These are phyloP conservation scores for Rhingia rostrata DNA, from an alignment of 2,888 invertebrate species.

Conservation along the genomic window DNA sequence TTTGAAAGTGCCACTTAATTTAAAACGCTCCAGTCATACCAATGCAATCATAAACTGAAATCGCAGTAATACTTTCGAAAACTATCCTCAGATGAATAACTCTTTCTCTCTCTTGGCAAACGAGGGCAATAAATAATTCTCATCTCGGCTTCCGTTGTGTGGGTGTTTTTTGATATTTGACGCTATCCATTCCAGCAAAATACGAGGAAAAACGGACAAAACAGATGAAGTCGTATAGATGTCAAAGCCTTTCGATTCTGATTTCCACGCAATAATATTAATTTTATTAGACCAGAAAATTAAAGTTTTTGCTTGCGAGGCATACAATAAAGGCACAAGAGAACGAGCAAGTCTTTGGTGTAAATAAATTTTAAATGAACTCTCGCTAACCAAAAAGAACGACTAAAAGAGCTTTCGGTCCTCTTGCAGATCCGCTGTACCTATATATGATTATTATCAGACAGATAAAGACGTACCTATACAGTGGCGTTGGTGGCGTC, in stretches of 20 bases:
- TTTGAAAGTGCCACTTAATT: conserved; percentile 37
- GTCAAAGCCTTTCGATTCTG: conserved; percentile 2
- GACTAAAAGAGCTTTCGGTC: conserved; percentile 49
- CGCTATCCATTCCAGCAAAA: not conserved
- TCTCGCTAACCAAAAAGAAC: conserved; percentile 29
- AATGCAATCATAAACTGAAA: conserved; percentile 24
- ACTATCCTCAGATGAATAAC: conserved; percentile 43
- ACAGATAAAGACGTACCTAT: conserved; percentile 10
- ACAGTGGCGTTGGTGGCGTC: not conserved
- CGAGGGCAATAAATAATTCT: conserved; percentile 57
- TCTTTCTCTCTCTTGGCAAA: conserved; percentile 24
- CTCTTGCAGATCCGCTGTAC: conserved; percentile 22
- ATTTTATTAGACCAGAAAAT: conserved; percentile 74
- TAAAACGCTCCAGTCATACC: conserved; percentile 31
- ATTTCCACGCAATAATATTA: conserved; percentile 66
- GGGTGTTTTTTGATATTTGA: not conserved
- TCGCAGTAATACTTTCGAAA: conserved; percentile 21
- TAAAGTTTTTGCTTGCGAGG: conserved; percentile 64
- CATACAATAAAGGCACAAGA: conserved; percentile 30
- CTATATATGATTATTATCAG: conserved; percentile 39
- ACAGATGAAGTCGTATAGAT: too few relatives aligned
- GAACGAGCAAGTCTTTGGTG: not conserved
- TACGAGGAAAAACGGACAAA: not conserved
- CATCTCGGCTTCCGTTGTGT: not conserved
- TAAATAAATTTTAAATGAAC: conserved; percentile 62